These are phyloP conservation scores for Drosophila crucigera DNA, from an alignment of 2,888 invertebrate genomes.

Conservation along the genomic window DNA sequence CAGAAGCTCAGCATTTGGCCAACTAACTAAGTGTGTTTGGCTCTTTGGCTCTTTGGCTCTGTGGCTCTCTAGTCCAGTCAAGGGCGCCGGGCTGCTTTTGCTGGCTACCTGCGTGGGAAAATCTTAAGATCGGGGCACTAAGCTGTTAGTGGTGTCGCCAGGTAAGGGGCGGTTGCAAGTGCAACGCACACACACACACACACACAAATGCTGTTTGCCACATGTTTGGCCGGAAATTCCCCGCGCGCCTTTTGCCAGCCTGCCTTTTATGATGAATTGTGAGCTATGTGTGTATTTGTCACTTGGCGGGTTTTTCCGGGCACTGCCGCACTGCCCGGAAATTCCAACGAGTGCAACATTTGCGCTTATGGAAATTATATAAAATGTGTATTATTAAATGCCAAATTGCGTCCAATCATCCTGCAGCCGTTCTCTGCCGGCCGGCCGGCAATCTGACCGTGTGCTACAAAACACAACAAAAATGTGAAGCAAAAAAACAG, in stretches of 20 bases:
- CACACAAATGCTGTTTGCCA: slow-evolving; percentile 47
- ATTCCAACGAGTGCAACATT: slow-evolving; percentile 54
- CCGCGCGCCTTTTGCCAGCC: slow-evolving; percentile 34
- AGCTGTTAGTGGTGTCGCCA: slow-evolving; percentile 50
- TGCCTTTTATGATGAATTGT: slow-evolving; percentile 68
- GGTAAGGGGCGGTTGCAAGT: slow-evolving; percentile 45
- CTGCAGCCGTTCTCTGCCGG: slow-evolving; percentile 50
- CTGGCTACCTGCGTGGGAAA: slow-evolving; percentile 72
- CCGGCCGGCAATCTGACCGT: slow-evolving; percentile 81
- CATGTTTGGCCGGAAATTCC: slow-evolving; percentile 76
- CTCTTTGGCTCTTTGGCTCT: background rate
- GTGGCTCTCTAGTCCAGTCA: slow-evolving; percentile 12
- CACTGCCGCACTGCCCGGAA: slow-evolving; percentile 48
- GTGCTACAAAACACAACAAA: slow-evolving; percentile 62
- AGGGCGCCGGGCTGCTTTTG: slow-evolving; percentile 16
- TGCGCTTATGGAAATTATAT: slow-evolving; percentile 60
- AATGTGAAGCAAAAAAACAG: slow-evolving; percentile 8
- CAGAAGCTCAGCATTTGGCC: slow-evolving; percentile 25
- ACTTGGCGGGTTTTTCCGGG: slow-evolving; percentile 73
- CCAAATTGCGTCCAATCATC: slow-evolving; percentile 60
- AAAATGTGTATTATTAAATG: slow-evolving; percentile 60
- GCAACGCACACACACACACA: background rate
- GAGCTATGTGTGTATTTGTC: slow-evolving; percentile 35
- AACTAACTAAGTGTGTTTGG: background rate
- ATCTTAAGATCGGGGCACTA: slow-evolving; percentile 22